These are phyloP conservation scores for Crenichthys baileyi DNA, from an alignment of 2,797 vertebrate species.

Conservation along the genomic window DNA sequence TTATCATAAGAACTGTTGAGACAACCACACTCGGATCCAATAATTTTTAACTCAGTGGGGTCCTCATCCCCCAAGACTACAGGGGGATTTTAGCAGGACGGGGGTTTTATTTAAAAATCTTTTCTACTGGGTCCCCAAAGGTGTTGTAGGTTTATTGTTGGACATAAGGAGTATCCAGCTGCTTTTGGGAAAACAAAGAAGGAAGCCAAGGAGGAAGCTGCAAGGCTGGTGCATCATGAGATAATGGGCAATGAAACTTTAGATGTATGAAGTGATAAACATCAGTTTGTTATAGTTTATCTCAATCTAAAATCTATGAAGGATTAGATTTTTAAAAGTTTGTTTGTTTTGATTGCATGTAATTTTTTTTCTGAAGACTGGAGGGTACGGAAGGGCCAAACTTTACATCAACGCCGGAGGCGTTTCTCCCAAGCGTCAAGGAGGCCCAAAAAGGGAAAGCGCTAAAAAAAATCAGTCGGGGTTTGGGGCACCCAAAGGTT, in stretches of 20 bases:
- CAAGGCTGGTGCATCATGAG: conserved; percentile 64
- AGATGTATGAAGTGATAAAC: conserved; percentile 26
- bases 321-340: background rate
- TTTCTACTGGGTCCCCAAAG: conserved; percentile 37
- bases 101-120: background rate
- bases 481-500: no score
- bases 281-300: background rate
- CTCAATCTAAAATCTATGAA: background rate
- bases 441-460: no score
- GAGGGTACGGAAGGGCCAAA: no score
- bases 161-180: conserved; percentile 56
- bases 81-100: background rate
- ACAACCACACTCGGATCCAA: conserved; percentile 4
- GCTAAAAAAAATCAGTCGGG: no score
- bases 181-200: conserved; percentile 62
- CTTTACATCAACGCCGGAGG: no score
- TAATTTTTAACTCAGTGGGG: conserved; percentile 54
- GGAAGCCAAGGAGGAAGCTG: conserved; percentile 76
- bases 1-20: conserved; percentile 23
- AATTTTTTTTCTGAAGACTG: conserved; percentile 55
- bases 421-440: no score
- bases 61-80: background rate
- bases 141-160: conserved; percentile 64
- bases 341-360: background rate
- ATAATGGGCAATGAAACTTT: conserved; percentile 26